Base-by-base conservation (phyloP, 1,140 invertebrate genomes). In the Stratiolaelaps scimitus region DNA sequence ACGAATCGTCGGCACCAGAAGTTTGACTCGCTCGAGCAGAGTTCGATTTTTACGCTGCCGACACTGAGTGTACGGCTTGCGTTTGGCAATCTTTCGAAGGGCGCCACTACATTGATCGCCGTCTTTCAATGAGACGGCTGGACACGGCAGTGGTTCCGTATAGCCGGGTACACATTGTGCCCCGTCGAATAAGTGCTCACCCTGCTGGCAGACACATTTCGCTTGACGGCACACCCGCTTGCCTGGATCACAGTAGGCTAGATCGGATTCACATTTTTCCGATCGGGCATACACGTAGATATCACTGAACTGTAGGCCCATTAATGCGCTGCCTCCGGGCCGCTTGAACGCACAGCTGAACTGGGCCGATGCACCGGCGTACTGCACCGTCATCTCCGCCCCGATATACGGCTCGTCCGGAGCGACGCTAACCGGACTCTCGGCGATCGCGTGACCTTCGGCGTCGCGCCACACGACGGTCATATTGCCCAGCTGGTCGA, bases 231-330 rank as follows among this genome's bases (percentile, higher is more conserved):
- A 60, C 15, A 60, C 26, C 15, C 53, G 53, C 20, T 60, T 60
- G 15, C 53, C 34, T 15, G 53, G 53, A 10, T 60, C 53, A 34
- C 53, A 60, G 53, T 60, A 60, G 20, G 53, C 53, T 2, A 60
- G 23, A 23, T 60, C 53, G 15, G 53, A 60, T 60, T 60, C 53
- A 10, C 53, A 60, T 60, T 60, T 60, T 60, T 60, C 53, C 53
- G 53, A 60, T 60, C 34, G 26, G 1, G 53, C 53, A 23, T 60
- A 60, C 53, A 60, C 53, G 23, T 60, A 60, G 23, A 60, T 60
- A 23, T 60, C 53, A 26, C 53, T 60, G 53, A 60, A 60, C 23
- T 60, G 53, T 60, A 60, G 17, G 17, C 53, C 53, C 34, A 23
- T 29, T 26, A 34, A 23, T 15, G 34, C 53, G 2, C 23, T 34